Evolutionary conservation across 1,140 invertebrate genomes (phyloP), one percentile per base, ranked within the genome.

Genomic region (Brachionus plicatilis): DNA sequence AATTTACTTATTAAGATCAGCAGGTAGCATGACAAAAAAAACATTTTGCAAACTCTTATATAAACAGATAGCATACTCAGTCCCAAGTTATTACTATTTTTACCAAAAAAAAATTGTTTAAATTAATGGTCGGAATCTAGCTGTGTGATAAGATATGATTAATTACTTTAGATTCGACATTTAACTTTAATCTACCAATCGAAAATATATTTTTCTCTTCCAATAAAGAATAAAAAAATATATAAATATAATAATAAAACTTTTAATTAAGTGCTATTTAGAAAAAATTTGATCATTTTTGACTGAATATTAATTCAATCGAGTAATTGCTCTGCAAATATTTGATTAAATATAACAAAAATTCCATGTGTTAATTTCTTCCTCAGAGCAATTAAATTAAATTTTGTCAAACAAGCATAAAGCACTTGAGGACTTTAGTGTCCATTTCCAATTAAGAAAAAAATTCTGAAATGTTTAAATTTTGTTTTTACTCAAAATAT

Each of bases 1-100:
- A 72, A 72, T 72, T 72, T 72, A 72, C 68, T 72, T 72, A 72
- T 72, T 72, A 20, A 7, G 37, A 72, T 72, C 68, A 72, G 68
- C 68, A 72, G 68, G 68, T 72, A 72, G n/a, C 20, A 72, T 33
- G 17, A 43, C 68, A 37, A 72, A 72, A 72, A 45, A 72, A 20
- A 72, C 45, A 72, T 41, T 41, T 43, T 43, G 29, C 20, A 17
- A 43, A 17, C n/a, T 72, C 41, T 20, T 20, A 72, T 41, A 43
- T 41, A 43, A 72, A 72, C 33, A 68, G 20, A 37, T 68, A 68
- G 8, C 24, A 68, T 37, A 14, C 33, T 33, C 66, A 41, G 11
- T 14, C 27, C 27, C 20, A 33, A 33, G 33, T 24, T 5, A 33
- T 11, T 8, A 68, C n/a, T 33, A 33, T 41, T 33, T 68, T 68